These are phyloP conservation scores for Eulithis prunata DNA, from an alignment of 2,888 invertebrate species.

Conservation along the genomic window DNA sequence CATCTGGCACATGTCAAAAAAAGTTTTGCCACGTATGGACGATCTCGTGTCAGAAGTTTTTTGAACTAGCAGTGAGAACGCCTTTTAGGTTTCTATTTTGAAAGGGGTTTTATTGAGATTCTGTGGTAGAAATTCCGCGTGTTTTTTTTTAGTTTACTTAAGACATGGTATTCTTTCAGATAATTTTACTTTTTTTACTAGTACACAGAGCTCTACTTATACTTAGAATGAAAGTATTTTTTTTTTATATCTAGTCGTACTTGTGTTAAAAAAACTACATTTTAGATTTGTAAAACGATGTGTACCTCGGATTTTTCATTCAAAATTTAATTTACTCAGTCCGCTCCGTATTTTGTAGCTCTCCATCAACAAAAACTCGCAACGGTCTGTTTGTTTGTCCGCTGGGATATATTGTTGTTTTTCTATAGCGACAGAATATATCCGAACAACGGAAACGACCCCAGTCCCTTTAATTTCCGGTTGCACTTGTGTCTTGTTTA, in stretches of 20 bases:
- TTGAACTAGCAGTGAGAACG: slow-evolving; percentile 4
- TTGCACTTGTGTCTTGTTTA: slow-evolving; percentile 64
- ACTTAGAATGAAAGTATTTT: too few relatives aligned
- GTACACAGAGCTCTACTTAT: too few relatives aligned
- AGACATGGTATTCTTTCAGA: too few relatives aligned
- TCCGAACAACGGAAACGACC: slow-evolving; percentile 55
- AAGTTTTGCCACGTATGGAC: slow-evolving; percentile 30
- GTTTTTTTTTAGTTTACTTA: too few relatives aligned
- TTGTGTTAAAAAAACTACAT: not conserved
- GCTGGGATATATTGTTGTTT: slow-evolving; percentile 54
- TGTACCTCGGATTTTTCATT: slow-evolving; percentile 18
- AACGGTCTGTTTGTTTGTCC: slow-evolving; percentile 46
- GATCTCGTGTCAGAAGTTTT: slow-evolving; percentile 32
- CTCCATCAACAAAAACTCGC: slow-evolving; percentile 38
- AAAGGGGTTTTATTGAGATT: not conserved
- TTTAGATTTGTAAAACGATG: slow-evolving; percentile 15
- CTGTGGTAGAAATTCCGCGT: too few relatives aligned
- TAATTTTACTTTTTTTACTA: too few relatives aligned
- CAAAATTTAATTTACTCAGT: slow-evolving; percentile 40
- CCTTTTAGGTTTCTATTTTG: not conserved
- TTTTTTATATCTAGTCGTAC: too few relatives aligned
- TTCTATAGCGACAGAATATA: slow-evolving; percentile 49
- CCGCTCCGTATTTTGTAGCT: slow-evolving; percentile 29
- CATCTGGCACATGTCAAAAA: slow-evolving; percentile 50
- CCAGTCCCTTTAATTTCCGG: slow-evolving; percentile 72